Conservation (phyloP, 1,140 invertebrate species). For the Solenopsis invicta region DNA sequence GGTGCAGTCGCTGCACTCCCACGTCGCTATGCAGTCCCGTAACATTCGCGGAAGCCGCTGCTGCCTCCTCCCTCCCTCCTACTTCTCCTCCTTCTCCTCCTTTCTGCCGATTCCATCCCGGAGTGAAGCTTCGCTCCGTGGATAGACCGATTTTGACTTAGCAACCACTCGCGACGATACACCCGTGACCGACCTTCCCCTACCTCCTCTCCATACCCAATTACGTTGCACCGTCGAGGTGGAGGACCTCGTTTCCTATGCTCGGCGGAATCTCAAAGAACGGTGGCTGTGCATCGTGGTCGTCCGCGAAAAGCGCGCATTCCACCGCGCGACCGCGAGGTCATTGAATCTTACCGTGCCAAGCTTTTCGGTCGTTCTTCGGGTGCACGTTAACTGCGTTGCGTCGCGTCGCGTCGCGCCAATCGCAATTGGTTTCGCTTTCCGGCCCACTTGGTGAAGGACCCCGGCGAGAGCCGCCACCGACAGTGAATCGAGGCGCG, state of each 20-base stretch:
- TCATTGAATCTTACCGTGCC: conserved; percentile 41
- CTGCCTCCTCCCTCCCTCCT: conserved; percentile 62
- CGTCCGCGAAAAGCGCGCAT: conserved; percentile 49
- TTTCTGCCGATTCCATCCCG: conserved; percentile 32
- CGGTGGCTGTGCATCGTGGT: conserved; percentile 1
- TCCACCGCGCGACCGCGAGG: conserved; percentile 43
- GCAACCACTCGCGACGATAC: conserved; percentile 62
- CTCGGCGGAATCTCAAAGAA: conserved; percentile 52
- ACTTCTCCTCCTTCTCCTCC: conserved; percentile 33
- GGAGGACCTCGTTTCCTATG: conserved; percentile 60
- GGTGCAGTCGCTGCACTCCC: conserved; percentile 83
- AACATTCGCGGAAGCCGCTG: conserved; percentile 86
- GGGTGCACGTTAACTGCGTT: neutral
- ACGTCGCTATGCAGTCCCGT: conserved; percentile 87
- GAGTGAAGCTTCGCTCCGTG: conserved; percentile 45
- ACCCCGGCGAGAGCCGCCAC: conserved; percentile 37
- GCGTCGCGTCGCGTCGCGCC: neutral
- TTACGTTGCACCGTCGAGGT: conserved; percentile 34
- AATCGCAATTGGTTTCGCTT: conserved; percentile 60
- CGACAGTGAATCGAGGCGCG: conserved; percentile 49
- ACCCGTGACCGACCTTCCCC: conserved; percentile 71
- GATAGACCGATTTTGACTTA: conserved; percentile 73
- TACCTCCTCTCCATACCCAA: conserved; percentile 6
- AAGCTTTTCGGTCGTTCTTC: conserved; percentile 45
- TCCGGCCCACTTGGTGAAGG: conserved; percentile 52